Conservation (phyloP, 2,797 vertebrate genomes). For the Eulemur rubriventer region DNA sequence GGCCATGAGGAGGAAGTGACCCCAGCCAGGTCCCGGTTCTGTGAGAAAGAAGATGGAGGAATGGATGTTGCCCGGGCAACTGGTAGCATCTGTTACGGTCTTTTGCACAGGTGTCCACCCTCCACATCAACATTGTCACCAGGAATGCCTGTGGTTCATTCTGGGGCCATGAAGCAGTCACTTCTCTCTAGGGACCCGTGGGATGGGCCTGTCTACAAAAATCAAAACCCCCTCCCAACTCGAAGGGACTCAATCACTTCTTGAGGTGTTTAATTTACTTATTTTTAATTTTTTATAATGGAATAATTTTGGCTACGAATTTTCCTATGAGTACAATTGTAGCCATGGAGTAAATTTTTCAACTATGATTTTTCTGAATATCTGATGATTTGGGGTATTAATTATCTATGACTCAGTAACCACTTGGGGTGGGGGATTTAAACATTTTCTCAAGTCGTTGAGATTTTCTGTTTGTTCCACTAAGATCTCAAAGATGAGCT, state of each 20-base stretch:
- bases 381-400: neutral
- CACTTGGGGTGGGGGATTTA: neutral
- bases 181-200: neutral
- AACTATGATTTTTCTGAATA: neutral
- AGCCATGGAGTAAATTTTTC: neutral
- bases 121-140: neutral
- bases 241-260: neutral
- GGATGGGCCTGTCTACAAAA: neutral
- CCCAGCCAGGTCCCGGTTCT: neutral
- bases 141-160: neutral
- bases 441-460: neutral
- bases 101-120: neutral
- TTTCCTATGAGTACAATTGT: neutral
- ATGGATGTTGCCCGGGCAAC: neutral
- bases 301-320: neutral
- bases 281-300: neutral
- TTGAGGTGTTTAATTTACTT: neutral
- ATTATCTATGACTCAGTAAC: neutral
- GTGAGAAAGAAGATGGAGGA: neutral
- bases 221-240: neutral
- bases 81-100: neutral
- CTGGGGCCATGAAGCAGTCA: neutral
- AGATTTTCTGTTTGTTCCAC: neutral
- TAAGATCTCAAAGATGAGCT: neutral
- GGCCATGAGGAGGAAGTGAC: neutral